A percentile compares a stretch with the other conserved stretches of the same genome.
Evolutionary conservation across 2,797 vertebrate genomes (phyloP).

Genomic region (Selene dorsalis): DNA sequence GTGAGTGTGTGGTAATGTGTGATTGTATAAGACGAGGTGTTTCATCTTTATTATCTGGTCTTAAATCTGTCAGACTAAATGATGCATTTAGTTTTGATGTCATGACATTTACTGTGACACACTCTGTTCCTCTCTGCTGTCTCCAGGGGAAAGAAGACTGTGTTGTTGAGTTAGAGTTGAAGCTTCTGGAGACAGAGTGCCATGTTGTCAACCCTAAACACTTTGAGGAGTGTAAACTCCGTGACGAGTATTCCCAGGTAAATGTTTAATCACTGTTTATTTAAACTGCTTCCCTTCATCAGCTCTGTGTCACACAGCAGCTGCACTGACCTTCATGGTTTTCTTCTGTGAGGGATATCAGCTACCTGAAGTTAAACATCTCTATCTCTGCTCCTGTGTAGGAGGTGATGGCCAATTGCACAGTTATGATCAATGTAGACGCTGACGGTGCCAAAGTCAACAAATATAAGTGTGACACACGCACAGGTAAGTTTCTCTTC

Average conservation of each 20-base stretch:
- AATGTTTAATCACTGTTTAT: not conserved
- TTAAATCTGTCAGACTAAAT: not conserved
- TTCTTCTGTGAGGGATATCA: not conserved
- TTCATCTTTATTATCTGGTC: not conserved
- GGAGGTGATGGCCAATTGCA: constrained; percentile 48
- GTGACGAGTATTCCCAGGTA: rapidly evolving
- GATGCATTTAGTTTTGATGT: not conserved
- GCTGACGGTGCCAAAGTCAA: not conserved
- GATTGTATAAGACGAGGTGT: not conserved
- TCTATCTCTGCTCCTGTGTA: constrained; percentile 16
- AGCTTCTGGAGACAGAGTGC: constrained; percentile 67
- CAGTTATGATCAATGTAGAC: constrained; percentile 3
- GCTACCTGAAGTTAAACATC: not conserved
- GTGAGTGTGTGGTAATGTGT: too few relatives aligned
- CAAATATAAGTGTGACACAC: constrained; percentile 26
- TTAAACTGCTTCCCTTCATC: not conserved
- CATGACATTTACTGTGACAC: not conserved
- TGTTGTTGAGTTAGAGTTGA: constrained; percentile 47
- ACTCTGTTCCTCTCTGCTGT: not conserved
- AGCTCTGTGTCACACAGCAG: not conserved
- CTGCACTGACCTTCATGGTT: not conserved
- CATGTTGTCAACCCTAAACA: constrained; percentile 58
- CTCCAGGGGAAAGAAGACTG: constrained; percentile 49
- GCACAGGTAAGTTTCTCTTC: constrained; percentile 23
- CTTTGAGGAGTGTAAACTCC: constrained; percentile 53